Percentiles rank a stretch among this genome's conserved stretches.
phyloP scores from a whole-genome alignment of 2,888 invertebrate species.

The Lagria hirta region DNA sequence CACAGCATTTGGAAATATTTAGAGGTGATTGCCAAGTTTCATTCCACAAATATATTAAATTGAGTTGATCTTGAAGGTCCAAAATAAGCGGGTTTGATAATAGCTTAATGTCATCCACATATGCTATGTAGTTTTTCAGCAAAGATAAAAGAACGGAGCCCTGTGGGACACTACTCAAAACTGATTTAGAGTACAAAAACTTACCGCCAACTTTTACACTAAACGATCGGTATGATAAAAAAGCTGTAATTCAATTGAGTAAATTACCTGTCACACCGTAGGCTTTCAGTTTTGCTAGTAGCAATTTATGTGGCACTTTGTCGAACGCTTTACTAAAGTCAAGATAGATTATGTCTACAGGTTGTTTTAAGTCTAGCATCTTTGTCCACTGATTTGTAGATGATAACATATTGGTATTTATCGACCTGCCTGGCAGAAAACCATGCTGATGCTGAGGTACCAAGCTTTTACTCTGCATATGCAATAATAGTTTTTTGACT shows the following conservation, averaged over 20 bases:
- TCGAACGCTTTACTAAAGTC: constrained; percentile 3
- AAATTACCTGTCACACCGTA: constrained; percentile 5
- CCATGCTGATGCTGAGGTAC: constrained; percentile 6
- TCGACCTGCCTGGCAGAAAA: constrained; percentile 4
- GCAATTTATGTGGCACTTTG: not conserved
- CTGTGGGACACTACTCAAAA: not conserved
- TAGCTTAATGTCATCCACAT: too few species aligned
- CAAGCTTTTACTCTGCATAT: not conserved
- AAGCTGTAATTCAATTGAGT: not conserved
- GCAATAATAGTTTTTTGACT: constrained; percentile 4
- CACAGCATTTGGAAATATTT: too few species aligned
- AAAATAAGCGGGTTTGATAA: too few species aligned
- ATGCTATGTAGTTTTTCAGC: too few species aligned
- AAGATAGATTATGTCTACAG: constrained; percentile 6
- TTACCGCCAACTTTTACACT: constrained; percentile 2
- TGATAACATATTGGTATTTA: too few species aligned
- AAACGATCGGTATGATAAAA: constrained; percentile 3
- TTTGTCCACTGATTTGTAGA: constrained; percentile 4
- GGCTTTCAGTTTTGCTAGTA: constrained; percentile 1
- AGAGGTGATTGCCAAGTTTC: too few species aligned
- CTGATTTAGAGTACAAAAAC: not conserved
- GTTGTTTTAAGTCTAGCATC: constrained; percentile 1
- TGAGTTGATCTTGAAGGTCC: too few species aligned
- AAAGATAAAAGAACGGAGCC: too few species aligned
- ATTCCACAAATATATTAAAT: too few species aligned